Base-by-base conservation (phyloP, 2,888 invertebrate species). In the Idaea aversata region DNA sequence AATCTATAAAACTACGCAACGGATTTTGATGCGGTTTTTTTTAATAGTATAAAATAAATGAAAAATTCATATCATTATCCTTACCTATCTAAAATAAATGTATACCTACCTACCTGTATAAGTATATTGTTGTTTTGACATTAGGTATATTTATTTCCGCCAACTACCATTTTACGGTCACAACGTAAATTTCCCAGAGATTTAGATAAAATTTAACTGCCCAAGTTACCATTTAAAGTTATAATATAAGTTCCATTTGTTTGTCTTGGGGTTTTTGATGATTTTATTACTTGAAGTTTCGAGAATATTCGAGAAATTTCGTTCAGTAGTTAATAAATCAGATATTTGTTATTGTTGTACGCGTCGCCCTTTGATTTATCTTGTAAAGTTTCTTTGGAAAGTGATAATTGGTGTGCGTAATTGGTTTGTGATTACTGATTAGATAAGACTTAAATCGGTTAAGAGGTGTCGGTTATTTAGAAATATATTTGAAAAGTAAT, bases 131-230 rank as follows among this genome's bases (percentile, higher is more conserved):
- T 13, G 7, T 47, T 47, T 5, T 47, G 13, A 47, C 47, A 47
- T 47, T 47, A 10, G 10, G 25, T 25, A 25, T 25, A 47, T 47
- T 47, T 47, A 47, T 47, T 47, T 10, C 10, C 47, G 10, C 13
- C 7, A 47, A 47, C 47, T 47, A 13, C 10, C 10, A 47, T 10
- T 85, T 86, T 85, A 83, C 79, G 80, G 74, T 69, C 66, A 63
- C 67, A 75, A 70, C 67, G 65, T 70, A 83, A 83, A 83, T 80
- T 80, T 74, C 75, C 72, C 65, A 67, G 68, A 77, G 78, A 77
- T 81, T 75, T 73, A 75, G 77, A 77, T 74, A 74, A 72, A 74
- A 74, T 72, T 75, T 75, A 74, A 74, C 72, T 68, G 72, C 70
- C 62, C 67, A 75, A 75, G 68, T 71, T 72, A 70, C 69, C 73